Evolutionary conservation across 2,888 invertebrate genomes (phyloP), one percentile per base, ranked within the genome.

Genomic region (Phyllotreta striolata): DNA sequence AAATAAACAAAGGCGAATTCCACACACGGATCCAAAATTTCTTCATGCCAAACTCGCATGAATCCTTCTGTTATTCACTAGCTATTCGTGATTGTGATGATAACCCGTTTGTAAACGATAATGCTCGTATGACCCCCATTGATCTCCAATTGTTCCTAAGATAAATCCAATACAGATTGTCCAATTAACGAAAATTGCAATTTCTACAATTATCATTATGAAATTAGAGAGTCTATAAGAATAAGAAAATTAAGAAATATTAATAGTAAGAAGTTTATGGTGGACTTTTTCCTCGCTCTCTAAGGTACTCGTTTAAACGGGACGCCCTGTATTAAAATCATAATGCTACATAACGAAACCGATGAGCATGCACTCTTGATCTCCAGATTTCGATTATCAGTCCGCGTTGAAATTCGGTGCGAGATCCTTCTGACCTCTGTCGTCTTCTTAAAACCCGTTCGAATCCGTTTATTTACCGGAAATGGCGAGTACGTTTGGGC

Each of bases 401-500:
- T 59, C 52, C 51, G 51, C 58, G 60, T 62, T 40, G 51, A 57
- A 55, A 63, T 65, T 55, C 49, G 55, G 62, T 62, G 59, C 62
- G 55, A 52, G 47, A 52, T 56, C 44, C 56, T 44, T 61, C 52
- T 52, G 52, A 58, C 47, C 14, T 51, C 51, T 47, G 59, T 51
- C 51, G 62, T 62, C 62, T 63, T 58, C 52, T 59, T 69, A 73
- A 75, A 78, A 74, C 75, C 72, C 74, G 77, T 78, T 77, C 73
- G 75, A 47, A 47, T 10, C 12, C 51, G 68, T 76, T 78, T 77
- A 77, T 77, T 74, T 72, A 71, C 64, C 77, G 79, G 79, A 79
- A 78, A 79, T 79, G 77, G 71, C 69, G 69, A 75, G 73, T 59
- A 68, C 65, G 70, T 71, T 71, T 70, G 72, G 70, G 66, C 44